Evolutionary conservation across 2,113 vertebrate genomes (phyloP), one percentile per base, ranked within the genome.

Genomic region (Clinocottus analis): DNA sequence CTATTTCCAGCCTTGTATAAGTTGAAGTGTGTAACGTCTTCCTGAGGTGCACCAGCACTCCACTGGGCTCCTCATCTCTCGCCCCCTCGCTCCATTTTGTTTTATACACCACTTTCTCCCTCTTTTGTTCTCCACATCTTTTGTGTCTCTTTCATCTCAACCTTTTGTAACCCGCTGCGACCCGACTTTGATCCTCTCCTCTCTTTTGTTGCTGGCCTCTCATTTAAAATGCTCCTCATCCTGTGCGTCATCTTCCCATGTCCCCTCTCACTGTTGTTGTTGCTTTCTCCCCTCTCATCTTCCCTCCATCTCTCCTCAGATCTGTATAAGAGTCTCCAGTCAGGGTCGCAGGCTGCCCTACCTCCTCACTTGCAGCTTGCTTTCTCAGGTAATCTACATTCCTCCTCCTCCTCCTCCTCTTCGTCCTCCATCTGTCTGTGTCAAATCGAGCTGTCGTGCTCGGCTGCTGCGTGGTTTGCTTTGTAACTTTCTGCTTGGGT

Each of bases 311-410:
- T 92, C 82, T 90, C 84, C 86, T 91, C 93, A 99, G 98, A 98
- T 95, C 96, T 99, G 93, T 96, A 98, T 92, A 99, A 99, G 95
- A 96, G 97, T 96, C 97, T 99, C 95, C 98, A 98, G 95, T 96
- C 97, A 91, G 96, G 97, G 95, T 94, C 96, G 91, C 97, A 97
- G 95, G 96, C 97, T 93, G 94, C 95, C 95, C 95, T 98, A 95
- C 96, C 97, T 96, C 92, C 96, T 94, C 97, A 98, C 85, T 95
- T 97, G 95, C 97, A 97, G 94, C 97, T 97, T 94, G 95, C 96
- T 89, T 98, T 96, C 91, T 95, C 96, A 96, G 98, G 98, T 99
- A 97, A 97, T 79, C 68, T 65, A 60, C 79, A 70, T 69, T 64
- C 70, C 74, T 63, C 58, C 64, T 63, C 60, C 31, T 78, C 77